A percentile compares a stretch with the other conserved stretches of the same genome.
These are phyloP conservation scores for Drosophila setifemur DNA, from an alignment of 1,140 invertebrate species.

Conservation along the genomic window DNA sequence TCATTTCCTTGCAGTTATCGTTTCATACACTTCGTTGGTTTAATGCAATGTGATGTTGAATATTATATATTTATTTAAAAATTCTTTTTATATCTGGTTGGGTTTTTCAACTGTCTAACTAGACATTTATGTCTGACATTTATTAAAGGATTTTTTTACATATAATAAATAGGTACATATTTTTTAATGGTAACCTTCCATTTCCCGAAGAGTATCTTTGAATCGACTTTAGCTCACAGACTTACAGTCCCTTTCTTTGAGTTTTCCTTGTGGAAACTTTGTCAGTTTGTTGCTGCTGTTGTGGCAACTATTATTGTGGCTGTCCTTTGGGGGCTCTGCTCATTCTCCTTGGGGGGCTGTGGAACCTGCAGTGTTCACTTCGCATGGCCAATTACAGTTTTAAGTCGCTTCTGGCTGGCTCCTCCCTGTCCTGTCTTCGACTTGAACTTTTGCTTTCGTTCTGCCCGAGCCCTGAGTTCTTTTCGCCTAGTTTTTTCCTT, in stretches of 20 bases:
- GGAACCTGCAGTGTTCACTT: conserved; percentile 42
- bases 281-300: conserved; percentile 14
- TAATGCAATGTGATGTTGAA: neutral
- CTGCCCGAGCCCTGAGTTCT: neutral
- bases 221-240: neutral
- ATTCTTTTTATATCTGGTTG: neutral
- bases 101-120: too few species aligned
- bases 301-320: conserved; percentile 27
- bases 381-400: conserved; percentile 73
- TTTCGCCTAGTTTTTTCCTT: neutral
- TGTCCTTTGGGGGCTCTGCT: conserved; percentile 4
- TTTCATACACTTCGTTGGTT: neutral
- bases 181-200: too few species aligned
- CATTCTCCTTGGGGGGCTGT: conserved; percentile 3
- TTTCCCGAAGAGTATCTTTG: conserved; percentile 10
- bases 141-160: too few species aligned
- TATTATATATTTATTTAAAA: neutral
- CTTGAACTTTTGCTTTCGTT: conserved; percentile 44
- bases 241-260: neutral
- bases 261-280: conserved; percentile 22
- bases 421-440: conserved; percentile 30
- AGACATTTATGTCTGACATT: neutral
- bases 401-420: conserved; percentile 34
- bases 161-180: too few species aligned
- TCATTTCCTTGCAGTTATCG: neutral